Conservation (phyloP, 2,888 invertebrate genomes). For the Gisinianus flammeolus region DNA sequence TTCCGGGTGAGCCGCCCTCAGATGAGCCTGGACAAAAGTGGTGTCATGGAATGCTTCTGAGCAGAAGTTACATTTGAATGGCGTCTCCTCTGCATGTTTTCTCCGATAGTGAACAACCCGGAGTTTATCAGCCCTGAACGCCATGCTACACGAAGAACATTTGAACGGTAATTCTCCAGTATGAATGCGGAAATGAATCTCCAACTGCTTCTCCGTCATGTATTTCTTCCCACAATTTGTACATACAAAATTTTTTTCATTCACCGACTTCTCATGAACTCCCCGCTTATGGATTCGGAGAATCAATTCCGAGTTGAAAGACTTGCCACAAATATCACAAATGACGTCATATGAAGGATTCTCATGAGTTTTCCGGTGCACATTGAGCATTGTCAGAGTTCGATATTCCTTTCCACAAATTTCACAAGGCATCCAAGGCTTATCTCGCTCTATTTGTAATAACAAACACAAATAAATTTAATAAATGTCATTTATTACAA, state of each 20-base stretch:
- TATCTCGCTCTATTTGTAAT: neutral
- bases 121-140: neutral
- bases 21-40: neutral
- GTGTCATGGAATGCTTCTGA: neutral
- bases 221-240: neutral
- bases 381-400: neutral
- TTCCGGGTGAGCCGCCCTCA: neutral
- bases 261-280: neutral
- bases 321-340: neutral
- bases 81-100: neutral
- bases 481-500: neutral
- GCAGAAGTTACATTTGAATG: slow-evolving; percentile 6
- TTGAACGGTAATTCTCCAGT: neutral
- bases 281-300: neutral
- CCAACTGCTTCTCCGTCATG: neutral
- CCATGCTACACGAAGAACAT: neutral
- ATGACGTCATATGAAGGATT: neutral
- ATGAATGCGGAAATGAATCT: slow-evolving; percentile 2
- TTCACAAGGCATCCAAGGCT: neutral
- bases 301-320: neutral
- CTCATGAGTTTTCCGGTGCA: neutral
- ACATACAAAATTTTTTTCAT: neutral
- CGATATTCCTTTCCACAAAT: neutral
- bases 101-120: neutral
- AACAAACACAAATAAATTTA: too few relatives aligned